A percentile compares a stretch with the other conserved stretches of the same genome.
Evolutionary conservation across 2,113 vertebrate genomes (phyloP).

Genomic region (Cariama cristata): DNA sequence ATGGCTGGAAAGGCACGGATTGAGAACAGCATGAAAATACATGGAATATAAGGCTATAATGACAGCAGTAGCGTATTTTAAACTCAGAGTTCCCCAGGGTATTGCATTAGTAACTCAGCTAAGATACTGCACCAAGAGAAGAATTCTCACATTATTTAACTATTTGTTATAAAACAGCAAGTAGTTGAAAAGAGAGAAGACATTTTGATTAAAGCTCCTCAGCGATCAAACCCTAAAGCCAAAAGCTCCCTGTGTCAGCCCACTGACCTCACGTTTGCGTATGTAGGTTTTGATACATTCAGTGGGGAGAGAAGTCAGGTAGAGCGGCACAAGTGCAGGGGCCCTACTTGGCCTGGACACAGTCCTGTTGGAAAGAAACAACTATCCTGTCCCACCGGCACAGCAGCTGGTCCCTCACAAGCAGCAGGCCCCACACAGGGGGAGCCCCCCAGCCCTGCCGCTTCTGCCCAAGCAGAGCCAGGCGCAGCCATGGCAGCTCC

Average conservation of each 20-base stretch:
- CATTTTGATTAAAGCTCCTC: neutral
- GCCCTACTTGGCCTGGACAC: neutral
- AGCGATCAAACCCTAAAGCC: neutral
- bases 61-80: slow-evolving; percentile 19
- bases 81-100: slow-evolving; percentile 10
- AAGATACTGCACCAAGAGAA: neutral
- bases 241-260: neutral
- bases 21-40: slow-evolving; percentile 6
- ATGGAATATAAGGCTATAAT: neutral
- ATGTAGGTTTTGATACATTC: neutral
- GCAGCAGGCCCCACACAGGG: neutral
- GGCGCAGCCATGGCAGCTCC: neutral
- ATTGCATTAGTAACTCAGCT: slow-evolving; percentile 52
- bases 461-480: fast-evolving
- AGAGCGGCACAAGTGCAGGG: fast-evolving
- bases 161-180: neutral
- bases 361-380: neutral
- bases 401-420: fast-evolving
- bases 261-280: fast-evolving
- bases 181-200: neutral
- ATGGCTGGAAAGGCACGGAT: neutral
- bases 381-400: neutral
- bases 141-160: slow-evolving; percentile 7
- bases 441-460: neutral
- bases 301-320: neutral